A percentile compares a stretch with the other conserved stretches of the same genome.
Evolutionary conservation across 2,797 vertebrate species (phyloP).

Genomic region (Darevskia mixta): DNA sequence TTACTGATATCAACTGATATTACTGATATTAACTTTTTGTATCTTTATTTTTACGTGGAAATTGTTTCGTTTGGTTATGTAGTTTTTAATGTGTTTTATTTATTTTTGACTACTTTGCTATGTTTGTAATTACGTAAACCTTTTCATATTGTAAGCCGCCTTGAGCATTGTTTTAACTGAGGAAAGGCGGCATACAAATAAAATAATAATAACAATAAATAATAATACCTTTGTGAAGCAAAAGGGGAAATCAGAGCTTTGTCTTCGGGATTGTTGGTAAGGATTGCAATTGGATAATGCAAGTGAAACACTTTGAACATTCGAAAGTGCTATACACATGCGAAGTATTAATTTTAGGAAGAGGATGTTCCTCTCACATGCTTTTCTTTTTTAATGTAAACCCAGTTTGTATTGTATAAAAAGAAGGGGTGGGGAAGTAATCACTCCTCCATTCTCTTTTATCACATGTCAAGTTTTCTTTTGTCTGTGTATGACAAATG

Average conservation of each 20-base stretch:
- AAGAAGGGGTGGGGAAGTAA: background rate
- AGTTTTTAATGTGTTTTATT: too few species aligned
- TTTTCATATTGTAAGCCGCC: too few species aligned
- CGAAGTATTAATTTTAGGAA: background rate
- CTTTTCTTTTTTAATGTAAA: background rate
- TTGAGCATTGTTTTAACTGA: too few species aligned
- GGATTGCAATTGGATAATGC: background rate
- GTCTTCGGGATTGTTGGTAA: background rate
- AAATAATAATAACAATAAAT: background rate
- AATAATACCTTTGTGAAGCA: too few species aligned
- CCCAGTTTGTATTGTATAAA: background rate
- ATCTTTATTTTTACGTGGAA: too few species aligned
- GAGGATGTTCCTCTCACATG: too few species aligned
- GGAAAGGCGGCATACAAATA: too few species aligned
- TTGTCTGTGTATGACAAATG: constrained; percentile 1
- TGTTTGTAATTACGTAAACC: too few species aligned
- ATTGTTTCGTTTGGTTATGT: too few species aligned
- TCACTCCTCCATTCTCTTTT: background rate
- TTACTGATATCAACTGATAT: too few species aligned
- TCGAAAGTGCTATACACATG: background rate
- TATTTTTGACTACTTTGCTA: too few species aligned
- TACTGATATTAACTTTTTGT: too few species aligned
- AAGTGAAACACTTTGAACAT: background rate
- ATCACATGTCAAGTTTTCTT: background rate
- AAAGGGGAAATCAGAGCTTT: background rate